Evolutionary conservation across 2,888 invertebrate genomes (phyloP).

Genomic region (Thereva unica): DNA sequence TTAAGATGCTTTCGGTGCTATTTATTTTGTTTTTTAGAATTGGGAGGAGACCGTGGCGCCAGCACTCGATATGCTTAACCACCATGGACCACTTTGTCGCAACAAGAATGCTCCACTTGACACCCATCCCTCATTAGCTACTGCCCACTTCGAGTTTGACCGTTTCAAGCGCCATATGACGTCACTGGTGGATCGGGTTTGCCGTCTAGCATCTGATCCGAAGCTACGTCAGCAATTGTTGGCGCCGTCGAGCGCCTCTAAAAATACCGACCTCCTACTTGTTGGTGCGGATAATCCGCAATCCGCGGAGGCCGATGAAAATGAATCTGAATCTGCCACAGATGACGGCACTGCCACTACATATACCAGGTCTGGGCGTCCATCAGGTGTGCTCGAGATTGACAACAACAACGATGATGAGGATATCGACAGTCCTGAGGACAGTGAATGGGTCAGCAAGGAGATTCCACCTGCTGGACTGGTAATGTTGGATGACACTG

Average conservation of each 20-base stretch:
- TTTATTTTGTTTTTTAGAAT: slow-evolving; percentile 47
- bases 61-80: slow-evolving; percentile 55
- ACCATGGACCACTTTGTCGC: slow-evolving; percentile 51
- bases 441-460: background rate
- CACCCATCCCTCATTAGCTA: slow-evolving; percentile 31
- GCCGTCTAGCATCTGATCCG: slow-evolving; percentile 47
- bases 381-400: background rate
- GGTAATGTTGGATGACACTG: no score
- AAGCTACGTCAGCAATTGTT: slow-evolving; percentile 25
- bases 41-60: slow-evolving; percentile 57
- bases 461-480: background rate
- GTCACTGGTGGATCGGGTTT: slow-evolving; percentile 53
- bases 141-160: slow-evolving; percentile 51
- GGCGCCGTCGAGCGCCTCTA: slow-evolving; percentile 32
- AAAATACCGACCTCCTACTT: slow-evolving; percentile 12
- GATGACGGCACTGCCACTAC: background rate
- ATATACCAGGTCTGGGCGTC: background rate
- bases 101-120: slow-evolving; percentile 35
- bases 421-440: background rate
- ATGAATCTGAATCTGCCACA: background rate
- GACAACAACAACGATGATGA: background rate
- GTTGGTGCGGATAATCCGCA: no score
- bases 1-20: background rate
- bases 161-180: slow-evolving; percentile 53
- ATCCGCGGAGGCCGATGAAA: background rate